Evolutionary conservation across 2,888 invertebrate genomes (phyloP).

Genomic region (Halictus ligatus): DNA sequence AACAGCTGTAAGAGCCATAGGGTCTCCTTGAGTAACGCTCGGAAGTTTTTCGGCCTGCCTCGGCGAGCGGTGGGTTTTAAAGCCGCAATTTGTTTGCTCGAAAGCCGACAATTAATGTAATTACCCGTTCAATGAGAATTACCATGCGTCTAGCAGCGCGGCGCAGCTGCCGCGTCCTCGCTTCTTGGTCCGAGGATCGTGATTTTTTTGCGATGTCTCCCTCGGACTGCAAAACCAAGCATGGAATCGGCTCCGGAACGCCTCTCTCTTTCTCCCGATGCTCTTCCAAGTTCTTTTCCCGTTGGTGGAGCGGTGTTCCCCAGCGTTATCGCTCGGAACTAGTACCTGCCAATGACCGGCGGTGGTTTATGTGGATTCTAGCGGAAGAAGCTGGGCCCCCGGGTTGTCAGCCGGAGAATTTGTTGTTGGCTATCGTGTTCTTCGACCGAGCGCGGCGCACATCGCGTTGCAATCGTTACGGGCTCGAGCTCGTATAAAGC

Average conservation of each 20-base stretch:
- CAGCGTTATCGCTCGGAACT: slow-evolving; percentile 42
- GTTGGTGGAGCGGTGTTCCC: neutral
- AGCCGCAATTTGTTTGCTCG: slow-evolving; percentile 71
- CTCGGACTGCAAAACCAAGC: slow-evolving; percentile 55
- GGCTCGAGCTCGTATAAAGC: slow-evolving; percentile 80
- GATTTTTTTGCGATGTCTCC: slow-evolving; percentile 62
- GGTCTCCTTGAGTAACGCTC: neutral
- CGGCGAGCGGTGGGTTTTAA: slow-evolving; percentile 48
- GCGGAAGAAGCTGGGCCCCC: slow-evolving; percentile 2
- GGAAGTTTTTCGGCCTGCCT: slow-evolving; percentile 18
- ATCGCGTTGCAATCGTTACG: slow-evolving; percentile 63
- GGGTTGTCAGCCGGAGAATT: slow-evolving; percentile 18
- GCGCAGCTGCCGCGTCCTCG: slow-evolving; percentile 35
- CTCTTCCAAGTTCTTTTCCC: neutral
- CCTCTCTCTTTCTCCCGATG: neutral
- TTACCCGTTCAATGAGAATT: slow-evolving; percentile 73
- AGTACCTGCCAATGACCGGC: slow-evolving; percentile 51
- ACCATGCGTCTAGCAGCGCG: slow-evolving; percentile 59
- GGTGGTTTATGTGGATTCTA: slow-evolving; percentile 10
- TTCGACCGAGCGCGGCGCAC: neutral
- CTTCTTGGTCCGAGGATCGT: slow-evolving; percentile 51
- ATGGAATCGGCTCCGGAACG: neutral
- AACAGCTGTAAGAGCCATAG: neutral
- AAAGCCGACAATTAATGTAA: slow-evolving; percentile 76
- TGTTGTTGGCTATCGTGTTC: slow-evolving; percentile 21